Percentiles rank a stretch among this genome's conserved stretches.
Evolutionary conservation across 2,888 invertebrate genomes (phyloP).

Genomic region (Trissolcus brochymenae): DNA sequence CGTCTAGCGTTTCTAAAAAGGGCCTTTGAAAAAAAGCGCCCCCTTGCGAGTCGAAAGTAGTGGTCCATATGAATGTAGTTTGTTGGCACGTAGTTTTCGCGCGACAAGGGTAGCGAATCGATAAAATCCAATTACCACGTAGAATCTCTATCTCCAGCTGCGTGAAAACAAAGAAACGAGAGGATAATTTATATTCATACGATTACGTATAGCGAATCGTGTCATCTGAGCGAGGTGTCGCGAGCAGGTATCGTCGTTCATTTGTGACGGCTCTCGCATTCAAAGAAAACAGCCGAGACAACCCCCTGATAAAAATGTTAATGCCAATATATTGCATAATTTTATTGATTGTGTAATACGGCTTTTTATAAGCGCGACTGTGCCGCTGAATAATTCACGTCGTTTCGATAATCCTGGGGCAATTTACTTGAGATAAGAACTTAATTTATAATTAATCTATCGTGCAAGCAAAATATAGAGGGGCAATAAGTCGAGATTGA

Average conservation of each 20-base stretch:
- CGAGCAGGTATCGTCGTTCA: slow-evolving; percentile 56
- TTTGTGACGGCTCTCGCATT: slow-evolving; percentile 35
- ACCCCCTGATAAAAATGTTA: slow-evolving; percentile 33
- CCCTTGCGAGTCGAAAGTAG: slow-evolving; percentile 13
- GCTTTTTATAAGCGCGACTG: slow-evolving; percentile 15
- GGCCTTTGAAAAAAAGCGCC: slow-evolving; percentile 42
- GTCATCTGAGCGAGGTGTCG: slow-evolving; percentile 49
- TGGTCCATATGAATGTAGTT: slow-evolving; percentile 37
- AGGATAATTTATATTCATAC: slow-evolving; percentile 55
- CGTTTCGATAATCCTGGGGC: no score
- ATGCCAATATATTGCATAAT: slow-evolving; percentile 41
- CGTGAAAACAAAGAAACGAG: slow-evolving; percentile 50
- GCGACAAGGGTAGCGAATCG: slow-evolving; percentile 46
- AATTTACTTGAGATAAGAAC: no score
- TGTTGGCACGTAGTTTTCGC: slow-evolving; percentile 21
- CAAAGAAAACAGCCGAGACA: slow-evolving; percentile 22
- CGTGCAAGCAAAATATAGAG: no score
- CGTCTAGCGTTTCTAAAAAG: slow-evolving; percentile 44
- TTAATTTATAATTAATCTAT: no score
- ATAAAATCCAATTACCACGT: slow-evolving; percentile 52
- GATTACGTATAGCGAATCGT: slow-evolving; percentile 55
- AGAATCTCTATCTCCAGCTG: slow-evolving; percentile 39
- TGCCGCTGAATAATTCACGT: neutral
- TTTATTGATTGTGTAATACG: slow-evolving; percentile 20
- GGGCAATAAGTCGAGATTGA: no score